phyloP scores from a whole-genome alignment of 1,140 invertebrate species.

The Aphidius ervi region DNA sequence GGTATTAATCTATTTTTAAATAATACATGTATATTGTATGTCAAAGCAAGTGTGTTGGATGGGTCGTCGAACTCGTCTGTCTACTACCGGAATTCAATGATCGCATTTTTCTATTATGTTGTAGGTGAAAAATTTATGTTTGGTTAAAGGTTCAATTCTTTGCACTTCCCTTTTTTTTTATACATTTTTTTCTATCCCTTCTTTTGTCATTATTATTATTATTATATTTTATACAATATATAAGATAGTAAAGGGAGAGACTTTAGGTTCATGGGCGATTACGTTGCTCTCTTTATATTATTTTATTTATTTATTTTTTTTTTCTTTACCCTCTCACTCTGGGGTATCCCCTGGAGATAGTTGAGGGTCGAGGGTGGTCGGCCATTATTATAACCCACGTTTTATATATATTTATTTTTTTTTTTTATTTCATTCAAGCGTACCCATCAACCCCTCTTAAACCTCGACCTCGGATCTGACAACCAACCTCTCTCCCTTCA shows the following conservation, averaged over 20 bases:
- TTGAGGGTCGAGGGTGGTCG: background rate
- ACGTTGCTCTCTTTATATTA: constrained; percentile 9
- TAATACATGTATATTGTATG: constrained; percentile 1
- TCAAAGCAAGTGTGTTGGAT: background rate
- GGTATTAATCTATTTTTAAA: constrained; percentile 11
- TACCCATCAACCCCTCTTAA: too few relatives aligned
- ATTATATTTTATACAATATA: background rate
- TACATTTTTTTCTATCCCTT: background rate
- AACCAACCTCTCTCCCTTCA: constrained; percentile 10
- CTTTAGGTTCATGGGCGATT: constrained; percentile 19
- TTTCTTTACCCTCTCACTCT: background rate
- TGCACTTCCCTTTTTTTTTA: background rate
- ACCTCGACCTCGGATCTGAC: too few relatives aligned
- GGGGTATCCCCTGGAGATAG: background rate
- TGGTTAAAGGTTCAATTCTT: constrained; percentile 4
- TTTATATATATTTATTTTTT: constrained; percentile 7
- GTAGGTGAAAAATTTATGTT: constrained; percentile 11
- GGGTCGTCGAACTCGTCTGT: constrained; percentile 11
- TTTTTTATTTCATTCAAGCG: constrained; percentile 2
- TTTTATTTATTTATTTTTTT: background rate
- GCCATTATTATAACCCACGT: constrained; percentile 17
- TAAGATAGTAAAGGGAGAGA: too few relatives aligned
- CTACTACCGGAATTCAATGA: constrained; percentile 15
- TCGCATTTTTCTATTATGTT: constrained; percentile 11
- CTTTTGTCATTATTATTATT: background rate